phyloP scores from a whole-genome alignment of 2,888 invertebrate genomes.

The Ophion costatus region DNA sequence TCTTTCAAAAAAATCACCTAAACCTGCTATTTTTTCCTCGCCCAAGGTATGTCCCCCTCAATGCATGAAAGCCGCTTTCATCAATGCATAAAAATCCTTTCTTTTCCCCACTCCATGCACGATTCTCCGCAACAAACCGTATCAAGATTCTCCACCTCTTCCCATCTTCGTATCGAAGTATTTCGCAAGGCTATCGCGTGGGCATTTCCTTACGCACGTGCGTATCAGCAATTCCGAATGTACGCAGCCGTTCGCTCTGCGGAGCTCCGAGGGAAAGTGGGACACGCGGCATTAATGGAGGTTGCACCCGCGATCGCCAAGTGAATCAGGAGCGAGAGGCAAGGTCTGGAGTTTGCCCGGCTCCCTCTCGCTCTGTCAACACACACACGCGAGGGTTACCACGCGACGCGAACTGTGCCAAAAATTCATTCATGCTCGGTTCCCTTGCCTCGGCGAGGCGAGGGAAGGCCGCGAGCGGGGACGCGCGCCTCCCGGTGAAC shows the following conservation, averaged over 20 bases:
- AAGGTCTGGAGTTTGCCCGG: not conserved
- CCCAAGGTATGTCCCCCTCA: too few relatives aligned
- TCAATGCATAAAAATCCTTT: not conserved
- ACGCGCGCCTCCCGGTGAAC: constrained; percentile 15
- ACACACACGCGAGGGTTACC: constrained; percentile 13
- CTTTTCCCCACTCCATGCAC: not conserved
- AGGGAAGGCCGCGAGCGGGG: constrained; percentile 48
- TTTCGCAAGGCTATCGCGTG: not conserved
- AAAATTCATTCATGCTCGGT: constrained; percentile 68
- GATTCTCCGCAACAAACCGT: not conserved
- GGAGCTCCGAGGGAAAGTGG: constrained; percentile 17
- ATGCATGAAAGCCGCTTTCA: not conserved
- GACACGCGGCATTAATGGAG: constrained; percentile 31
- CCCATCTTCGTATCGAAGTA: not conserved
- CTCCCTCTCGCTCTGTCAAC: not conserved
- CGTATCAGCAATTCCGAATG: not conserved
- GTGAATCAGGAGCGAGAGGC: constrained; percentile 14
- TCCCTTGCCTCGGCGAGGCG: constrained; percentile 7
- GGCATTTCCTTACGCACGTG: not conserved
- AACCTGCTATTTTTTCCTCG: too few relatives aligned
- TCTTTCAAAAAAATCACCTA: too few relatives aligned
- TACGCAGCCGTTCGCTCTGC: not conserved
- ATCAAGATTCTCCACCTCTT: not conserved
- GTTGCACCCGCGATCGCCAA: constrained; percentile 27
- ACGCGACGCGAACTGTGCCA: constrained; percentile 49